Conservation (phyloP, 2,888 invertebrate species). For the Gnatocerus cornutus region DNA sequence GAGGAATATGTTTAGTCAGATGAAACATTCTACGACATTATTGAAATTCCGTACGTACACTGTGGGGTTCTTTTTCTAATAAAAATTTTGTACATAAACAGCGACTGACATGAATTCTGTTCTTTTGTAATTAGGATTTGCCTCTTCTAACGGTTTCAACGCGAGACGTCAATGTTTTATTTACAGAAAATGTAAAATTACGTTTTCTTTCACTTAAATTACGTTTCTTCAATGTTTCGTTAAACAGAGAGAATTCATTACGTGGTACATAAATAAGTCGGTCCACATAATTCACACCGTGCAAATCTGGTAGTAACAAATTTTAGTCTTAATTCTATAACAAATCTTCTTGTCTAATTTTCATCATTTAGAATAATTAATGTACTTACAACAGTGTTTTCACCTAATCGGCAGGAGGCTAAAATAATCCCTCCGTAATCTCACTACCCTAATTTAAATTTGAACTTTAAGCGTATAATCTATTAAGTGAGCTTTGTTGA, state of each 20-base stretch:
- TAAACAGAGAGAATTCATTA: too few species aligned
- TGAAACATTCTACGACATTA: conserved; percentile 51
- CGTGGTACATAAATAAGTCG: too few species aligned
- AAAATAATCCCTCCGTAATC: conserved; percentile 25
- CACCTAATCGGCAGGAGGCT: conserved; percentile 17
- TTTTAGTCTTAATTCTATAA: too few species aligned
- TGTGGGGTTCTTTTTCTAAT: conserved; percentile 31
- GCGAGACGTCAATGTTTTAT: not conserved
- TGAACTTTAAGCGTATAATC: conserved; percentile 25
- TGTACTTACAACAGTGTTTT: conserved; percentile 15
- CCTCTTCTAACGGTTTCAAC: not conserved
- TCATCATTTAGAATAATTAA: conserved; percentile 19
- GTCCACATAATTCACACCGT: too few species aligned
- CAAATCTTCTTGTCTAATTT: not conserved
- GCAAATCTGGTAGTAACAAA: too few species aligned
- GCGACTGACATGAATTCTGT: conserved; percentile 28
- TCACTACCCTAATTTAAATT: conserved; percentile 28
- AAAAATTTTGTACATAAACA: conserved; percentile 41
- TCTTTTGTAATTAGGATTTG: conserved; percentile 30
- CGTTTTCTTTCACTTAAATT: not conserved
- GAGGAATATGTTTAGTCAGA: conserved; percentile 51
- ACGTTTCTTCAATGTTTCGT: too few species aligned
- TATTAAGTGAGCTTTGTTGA: conserved; percentile 32
- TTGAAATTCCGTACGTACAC: conserved; percentile 50
- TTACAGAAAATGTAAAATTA: too few species aligned